Evolutionary conservation across 2,888 invertebrate genomes (phyloP), one percentile per base, ranked within the genome.

Genomic region (Thera britannica): DNA sequence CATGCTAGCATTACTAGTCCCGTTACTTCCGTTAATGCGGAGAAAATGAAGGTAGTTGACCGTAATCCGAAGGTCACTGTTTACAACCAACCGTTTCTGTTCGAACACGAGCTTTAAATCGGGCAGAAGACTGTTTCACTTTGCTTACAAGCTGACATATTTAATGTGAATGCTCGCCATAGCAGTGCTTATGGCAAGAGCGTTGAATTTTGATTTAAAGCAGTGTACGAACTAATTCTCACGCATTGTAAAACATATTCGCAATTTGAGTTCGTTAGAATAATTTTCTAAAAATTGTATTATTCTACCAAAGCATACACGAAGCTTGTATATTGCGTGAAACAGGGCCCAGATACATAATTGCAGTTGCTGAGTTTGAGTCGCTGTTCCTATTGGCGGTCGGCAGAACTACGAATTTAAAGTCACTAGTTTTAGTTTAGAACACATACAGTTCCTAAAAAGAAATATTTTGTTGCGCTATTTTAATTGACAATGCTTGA

Each of bases 31-130:
- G 61, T 58, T 35, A 71, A 81, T 5, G 91, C 44, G 8, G 44
- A 91, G 35, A 92, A 88, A 64, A 84, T 86, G 74, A 92, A 88
- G 65, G 84, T 87, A 75, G 82, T 85, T 67, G 87, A 89, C 5
- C 83, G 87, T 38, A 71, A 86, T 2, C 89, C 90, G 3, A 88
- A 86, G 71, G 87, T 91, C 38, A 88, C 90, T 8, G 87, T 90
- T 11, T 87, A 87, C 70, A 83, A 75, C 66, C 83, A 78, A 61
- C 77, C 75, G 8, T 75, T 79, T 55, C 75, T 84, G 41, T 85
- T 83, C 64, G 76, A 76, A 46, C 78, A 79, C 58, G 85, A 87
- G 51, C 51, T 65, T 36, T 68, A 61, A 68, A 46, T 41, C 23
- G 5, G 34, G 49, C 34, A n/a, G 41, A 34, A 38, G 12, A 11